Conservation (phyloP, 2,888 invertebrate genomes). For the Bedellia somnulentella region DNA sequence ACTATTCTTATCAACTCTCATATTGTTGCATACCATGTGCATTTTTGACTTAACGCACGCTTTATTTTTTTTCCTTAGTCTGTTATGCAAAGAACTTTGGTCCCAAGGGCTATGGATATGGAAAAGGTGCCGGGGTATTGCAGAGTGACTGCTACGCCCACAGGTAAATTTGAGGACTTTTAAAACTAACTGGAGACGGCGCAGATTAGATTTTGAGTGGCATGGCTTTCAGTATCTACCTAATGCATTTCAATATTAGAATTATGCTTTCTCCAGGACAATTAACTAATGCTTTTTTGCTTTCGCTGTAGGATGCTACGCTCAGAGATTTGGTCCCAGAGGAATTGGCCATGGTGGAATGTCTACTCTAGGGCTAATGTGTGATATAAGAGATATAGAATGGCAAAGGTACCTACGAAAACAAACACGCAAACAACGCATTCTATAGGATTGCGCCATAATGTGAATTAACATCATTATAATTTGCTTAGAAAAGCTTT, state of each 20-base stretch:
- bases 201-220: slow-evolving; percentile 21
- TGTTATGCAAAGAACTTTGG: slow-evolving; percentile 98
- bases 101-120: slow-evolving; percentile 96
- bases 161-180: slow-evolving; percentile 65
- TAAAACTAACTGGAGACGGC: slow-evolving; percentile 42
- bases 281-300: slow-evolving; percentile 35
- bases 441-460: slow-evolving; percentile 6
- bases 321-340: slow-evolving; percentile 92
- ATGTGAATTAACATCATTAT: too few relatives aligned
- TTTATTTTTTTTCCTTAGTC: slow-evolving; percentile 62
- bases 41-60: too few relatives aligned
- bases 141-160: slow-evolving; percentile 85
- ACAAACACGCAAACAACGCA: not conserved
- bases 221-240: slow-evolving; percentile 11
- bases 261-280: too few relatives aligned
- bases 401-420: slow-evolving; percentile 66
- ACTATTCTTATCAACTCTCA: not conserved
- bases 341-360: slow-evolving; percentile 92
- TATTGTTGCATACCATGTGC: not conserved
- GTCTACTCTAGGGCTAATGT: slow-evolving; percentile 80
- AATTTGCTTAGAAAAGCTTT: too few relatives aligned
- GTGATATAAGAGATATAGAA: slow-evolving; percentile 77
- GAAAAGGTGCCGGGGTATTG: slow-evolving; percentile 92
- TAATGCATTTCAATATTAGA: too few relatives aligned
- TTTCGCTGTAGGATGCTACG: slow-evolving; percentile 84